Percentiles rank a stretch among this genome's conserved stretches.
These are phyloP conservation scores for Cyrtodaria siliqua DNA, from an alignment of 2,888 invertebrate species.

Conservation along the genomic window DNA sequence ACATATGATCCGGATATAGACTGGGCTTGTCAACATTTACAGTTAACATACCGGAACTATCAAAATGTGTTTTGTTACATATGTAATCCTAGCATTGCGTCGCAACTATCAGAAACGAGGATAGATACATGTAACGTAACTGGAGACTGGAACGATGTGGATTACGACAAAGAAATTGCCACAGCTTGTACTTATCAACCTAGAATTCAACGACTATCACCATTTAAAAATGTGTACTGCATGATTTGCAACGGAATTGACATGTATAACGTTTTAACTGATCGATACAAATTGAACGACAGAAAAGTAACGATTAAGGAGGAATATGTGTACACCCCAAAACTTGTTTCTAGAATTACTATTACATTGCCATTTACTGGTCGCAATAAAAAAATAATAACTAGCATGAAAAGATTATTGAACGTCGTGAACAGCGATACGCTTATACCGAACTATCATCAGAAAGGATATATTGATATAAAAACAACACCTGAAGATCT, in stretches of 20 bases:
- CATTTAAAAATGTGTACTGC: slow-evolving; percentile 52
- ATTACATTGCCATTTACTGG: too few relatives aligned
- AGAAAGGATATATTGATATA: too few relatives aligned
- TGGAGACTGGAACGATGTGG: neutral
- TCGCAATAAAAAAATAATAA: too few relatives aligned
- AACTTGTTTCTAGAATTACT: too few relatives aligned
- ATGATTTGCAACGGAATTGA: slow-evolving; percentile 47
- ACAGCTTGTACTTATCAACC: slow-evolving; percentile 6
- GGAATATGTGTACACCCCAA: too few relatives aligned
- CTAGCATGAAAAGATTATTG: too few relatives aligned
- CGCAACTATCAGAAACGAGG: neutral
- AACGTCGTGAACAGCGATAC: too few relatives aligned
- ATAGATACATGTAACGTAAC: slow-evolving; percentile 31
- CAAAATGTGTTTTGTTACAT: slow-evolving; percentile 21
- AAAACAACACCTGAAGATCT: too few relatives aligned
- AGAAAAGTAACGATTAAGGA: too few relatives aligned
- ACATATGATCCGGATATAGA: slow-evolving; percentile 39
- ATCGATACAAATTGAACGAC: too few relatives aligned
- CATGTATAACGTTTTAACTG: too few relatives aligned
- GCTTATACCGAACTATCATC: too few relatives aligned
- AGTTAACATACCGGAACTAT: slow-evolving; percentile 1
- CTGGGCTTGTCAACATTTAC: slow-evolving; percentile 46
- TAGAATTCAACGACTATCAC: slow-evolving; percentile 1
- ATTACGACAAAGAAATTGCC: neutral
- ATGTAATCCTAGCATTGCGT: slow-evolving; percentile 37